Conservation (phyloP, 2,888 invertebrate species). For the Acleris cristana region DNA sequence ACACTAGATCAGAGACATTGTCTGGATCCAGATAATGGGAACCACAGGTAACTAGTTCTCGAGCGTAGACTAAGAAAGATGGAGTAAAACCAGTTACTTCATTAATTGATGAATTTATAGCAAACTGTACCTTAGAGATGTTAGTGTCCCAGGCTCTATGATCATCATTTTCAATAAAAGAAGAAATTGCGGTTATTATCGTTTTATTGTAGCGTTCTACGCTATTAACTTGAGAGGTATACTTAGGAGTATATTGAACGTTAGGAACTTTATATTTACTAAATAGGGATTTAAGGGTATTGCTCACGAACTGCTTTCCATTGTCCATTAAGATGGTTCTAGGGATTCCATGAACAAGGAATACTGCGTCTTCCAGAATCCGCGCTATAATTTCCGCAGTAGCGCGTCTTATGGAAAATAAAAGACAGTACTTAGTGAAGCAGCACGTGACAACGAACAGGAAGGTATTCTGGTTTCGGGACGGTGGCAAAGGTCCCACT, state of each 20-base stretch:
- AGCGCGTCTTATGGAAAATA: background rate
- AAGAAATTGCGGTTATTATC: no score
- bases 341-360: background rate
- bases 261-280: conserved; percentile 28
- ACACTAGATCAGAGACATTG: no score
- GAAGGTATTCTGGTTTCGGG: no score
- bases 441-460: no score
- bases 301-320: background rate
- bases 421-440: no score
- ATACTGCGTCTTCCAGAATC: background rate
- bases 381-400: background rate
- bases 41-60: no score
- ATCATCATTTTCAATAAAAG: background rate
- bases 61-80: no score
- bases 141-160: conserved; percentile 6
- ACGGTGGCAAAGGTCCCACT: background rate
- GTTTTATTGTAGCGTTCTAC: no score
- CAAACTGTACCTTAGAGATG: no score
- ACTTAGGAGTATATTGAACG: background rate
- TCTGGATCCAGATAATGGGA: no score
- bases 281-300: conserved; percentile 11
- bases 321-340: background rate
- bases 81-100: background rate
- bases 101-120: conserved; percentile 27
- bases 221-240: background rate